Evolutionary conservation across 1,140 invertebrate genomes (phyloP).

Genomic region (Agraylea sexmaculata): DNA sequence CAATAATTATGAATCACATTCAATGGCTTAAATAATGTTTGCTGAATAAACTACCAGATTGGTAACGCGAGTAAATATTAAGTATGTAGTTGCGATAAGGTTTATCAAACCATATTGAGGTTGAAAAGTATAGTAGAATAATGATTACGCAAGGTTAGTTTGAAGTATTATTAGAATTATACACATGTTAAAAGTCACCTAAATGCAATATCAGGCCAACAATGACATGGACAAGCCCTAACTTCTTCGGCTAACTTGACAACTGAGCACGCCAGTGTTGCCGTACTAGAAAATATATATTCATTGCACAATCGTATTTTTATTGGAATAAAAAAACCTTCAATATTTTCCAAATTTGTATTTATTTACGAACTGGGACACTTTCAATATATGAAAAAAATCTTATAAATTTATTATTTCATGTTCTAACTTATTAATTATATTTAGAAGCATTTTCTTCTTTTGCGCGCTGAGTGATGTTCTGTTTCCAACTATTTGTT

Average conservation of each 20-base stretch:
- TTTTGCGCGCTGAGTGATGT: slow-evolving; percentile 12
- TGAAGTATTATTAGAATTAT: no score
- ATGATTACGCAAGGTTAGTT: no score
- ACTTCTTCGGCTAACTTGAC: not conserved
- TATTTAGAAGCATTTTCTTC: slow-evolving; percentile 14
- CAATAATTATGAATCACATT: no score
- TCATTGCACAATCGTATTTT: not conserved
- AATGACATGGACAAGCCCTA: no score
- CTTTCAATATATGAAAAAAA: not conserved
- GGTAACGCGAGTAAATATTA: no score
- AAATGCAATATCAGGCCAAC: no score
- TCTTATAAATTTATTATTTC: slow-evolving; percentile 4
- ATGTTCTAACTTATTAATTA: slow-evolving; percentile 14
- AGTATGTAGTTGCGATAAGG: no score
- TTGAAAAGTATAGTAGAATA: no score
- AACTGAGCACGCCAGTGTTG: slow-evolving; percentile 1
- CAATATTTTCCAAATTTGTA: not conserved
- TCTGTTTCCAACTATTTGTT: slow-evolving; percentile 10
- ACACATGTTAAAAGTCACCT: no score
- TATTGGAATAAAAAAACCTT: not conserved
- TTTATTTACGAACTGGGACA: not conserved
- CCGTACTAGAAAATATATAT: not conserved
- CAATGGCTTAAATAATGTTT: no score
- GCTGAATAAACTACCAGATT: no score
- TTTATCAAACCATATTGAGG: no score